Conservation (phyloP, 2,888 invertebrate species). For the Polydrusus pterygomalis region DNA sequence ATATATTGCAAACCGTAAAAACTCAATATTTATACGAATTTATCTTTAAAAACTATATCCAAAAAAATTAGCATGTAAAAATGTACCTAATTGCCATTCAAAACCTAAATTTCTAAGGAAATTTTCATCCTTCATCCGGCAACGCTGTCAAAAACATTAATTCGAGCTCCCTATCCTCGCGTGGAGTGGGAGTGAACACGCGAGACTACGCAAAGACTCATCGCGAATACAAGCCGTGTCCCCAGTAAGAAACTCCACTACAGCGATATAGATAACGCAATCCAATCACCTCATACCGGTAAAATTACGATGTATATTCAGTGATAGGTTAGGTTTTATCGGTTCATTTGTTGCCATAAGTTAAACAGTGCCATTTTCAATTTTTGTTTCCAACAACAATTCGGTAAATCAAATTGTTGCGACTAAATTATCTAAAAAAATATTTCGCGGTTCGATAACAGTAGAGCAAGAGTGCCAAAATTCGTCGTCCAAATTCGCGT, state of each 20-base stretch:
- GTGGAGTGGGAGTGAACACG: conserved; percentile 53
- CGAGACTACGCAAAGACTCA: conserved; percentile 55
- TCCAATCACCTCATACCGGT: conserved; percentile 4
- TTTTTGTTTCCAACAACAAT: not conserved
- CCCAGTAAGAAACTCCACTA: conserved; percentile 53
- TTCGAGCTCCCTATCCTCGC: conserved; percentile 39
- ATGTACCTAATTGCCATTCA: no score
- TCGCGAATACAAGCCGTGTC: conserved; percentile 36
- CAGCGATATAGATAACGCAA: conserved; percentile 36
- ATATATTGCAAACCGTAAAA: no score
- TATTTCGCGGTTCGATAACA: not conserved
- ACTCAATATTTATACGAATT: no score
- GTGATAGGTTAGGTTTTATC: conserved; percentile 20
- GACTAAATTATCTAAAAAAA: not conserved
- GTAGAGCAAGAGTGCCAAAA: conserved; percentile 41
- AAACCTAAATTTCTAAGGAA: conserved; percentile 9
- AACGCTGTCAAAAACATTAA: conserved; percentile 36
- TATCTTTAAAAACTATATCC: no score
- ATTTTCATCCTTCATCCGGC: conserved; percentile 15
- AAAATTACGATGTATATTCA: conserved; percentile 16
- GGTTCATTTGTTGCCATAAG: conserved; percentile 7
- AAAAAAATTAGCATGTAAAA: no score
- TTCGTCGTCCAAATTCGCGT: conserved; percentile 15
- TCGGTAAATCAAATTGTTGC: conserved; percentile 1
- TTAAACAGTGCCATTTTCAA: conserved; percentile 28